These are phyloP conservation scores for Dendrolimus kikuchii DNA, from an alignment of 1,140 invertebrate species.

Conservation along the genomic window DNA sequence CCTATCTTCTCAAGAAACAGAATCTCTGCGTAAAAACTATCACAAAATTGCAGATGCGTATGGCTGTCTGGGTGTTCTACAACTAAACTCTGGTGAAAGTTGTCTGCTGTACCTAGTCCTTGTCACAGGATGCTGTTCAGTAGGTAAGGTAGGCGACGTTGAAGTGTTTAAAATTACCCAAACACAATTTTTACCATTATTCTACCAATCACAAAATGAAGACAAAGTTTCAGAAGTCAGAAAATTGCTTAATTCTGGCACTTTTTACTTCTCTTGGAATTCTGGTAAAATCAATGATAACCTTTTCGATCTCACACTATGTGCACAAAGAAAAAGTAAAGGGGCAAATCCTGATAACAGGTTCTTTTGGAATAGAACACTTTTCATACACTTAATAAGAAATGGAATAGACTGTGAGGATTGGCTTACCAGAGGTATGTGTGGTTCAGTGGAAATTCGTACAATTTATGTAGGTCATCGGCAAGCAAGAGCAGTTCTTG, in stretches of 20 bases:
- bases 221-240: slow-evolving; percentile 85
- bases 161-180: slow-evolving; percentile 96
- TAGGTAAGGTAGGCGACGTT: slow-evolving; percentile 93
- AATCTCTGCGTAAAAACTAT: slow-evolving; percentile 90
- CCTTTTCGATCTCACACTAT: slow-evolving; percentile 91
- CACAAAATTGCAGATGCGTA: slow-evolving; percentile 93
- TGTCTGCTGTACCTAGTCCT: slow-evolving; percentile 90
- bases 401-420: slow-evolving; percentile 90
- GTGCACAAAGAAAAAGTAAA: slow-evolving; percentile 88
- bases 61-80: slow-evolving; percentile 92
- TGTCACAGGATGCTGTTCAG: slow-evolving; percentile 95
- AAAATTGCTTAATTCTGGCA: slow-evolving; percentile 95
- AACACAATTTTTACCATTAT: slow-evolving; percentile 90
- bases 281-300: slow-evolving; percentile 55
- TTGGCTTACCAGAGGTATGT: slow-evolving; percentile 95
- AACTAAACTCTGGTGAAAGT: slow-evolving; percentile 88
- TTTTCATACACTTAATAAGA: slow-evolving; percentile 92
- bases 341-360: slow-evolving; percentile 89
- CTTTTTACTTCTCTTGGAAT: slow-evolving; percentile 95
- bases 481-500: slow-evolving; percentile 93
- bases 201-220: slow-evolving; percentile 81
- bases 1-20: slow-evolving; percentile 86
- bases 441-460: slow-evolving; percentile 95
- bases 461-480: slow-evolving; percentile 96
- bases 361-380: slow-evolving; percentile 97